These are phyloP conservation scores for Hylaeus anthracinus DNA, from an alignment of 1,140 invertebrate genomes.

Conservation along the genomic window DNA sequence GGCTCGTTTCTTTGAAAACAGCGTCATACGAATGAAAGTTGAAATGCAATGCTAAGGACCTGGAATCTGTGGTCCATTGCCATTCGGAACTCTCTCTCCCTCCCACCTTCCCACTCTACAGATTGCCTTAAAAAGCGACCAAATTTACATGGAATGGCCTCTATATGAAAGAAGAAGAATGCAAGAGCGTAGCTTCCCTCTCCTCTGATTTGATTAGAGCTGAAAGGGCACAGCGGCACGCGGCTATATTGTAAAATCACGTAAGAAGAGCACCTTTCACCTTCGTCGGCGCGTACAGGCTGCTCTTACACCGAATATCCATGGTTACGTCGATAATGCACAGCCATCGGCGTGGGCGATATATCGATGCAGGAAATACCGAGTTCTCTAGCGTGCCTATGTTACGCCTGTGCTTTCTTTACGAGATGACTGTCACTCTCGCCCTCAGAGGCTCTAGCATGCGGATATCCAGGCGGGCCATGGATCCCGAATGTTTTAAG, in stretches of 20 bases:
- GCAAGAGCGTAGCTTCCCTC: neutral
- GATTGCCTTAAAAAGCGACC: too few relatives aligned
- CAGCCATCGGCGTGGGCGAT: constrained; percentile 20
- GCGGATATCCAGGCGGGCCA: too few relatives aligned
- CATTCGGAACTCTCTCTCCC: too few relatives aligned
- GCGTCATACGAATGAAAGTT: too few relatives aligned
- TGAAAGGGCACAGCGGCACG: constrained; percentile 71
- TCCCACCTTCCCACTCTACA: too few relatives aligned
- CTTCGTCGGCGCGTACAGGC: constrained; percentile 51
- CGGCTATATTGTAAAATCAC: constrained; percentile 73
- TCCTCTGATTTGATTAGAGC: constrained; percentile 57
- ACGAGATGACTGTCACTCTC: too few relatives aligned
- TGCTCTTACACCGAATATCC: constrained; percentile 43
- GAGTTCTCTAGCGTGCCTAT: neutral
- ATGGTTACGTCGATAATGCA: constrained; percentile 37
- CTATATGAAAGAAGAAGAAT: constrained; percentile 54
- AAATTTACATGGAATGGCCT: too few relatives aligned
- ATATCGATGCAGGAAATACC: constrained; percentile 42
- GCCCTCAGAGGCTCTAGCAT: too few relatives aligned
- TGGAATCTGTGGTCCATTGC: too few relatives aligned
- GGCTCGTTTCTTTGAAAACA: neutral
- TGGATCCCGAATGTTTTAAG: neutral
- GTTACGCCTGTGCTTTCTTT: too few relatives aligned
- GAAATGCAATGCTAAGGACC: too few relatives aligned
- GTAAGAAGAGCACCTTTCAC: constrained; percentile 77